Conservation (phyloP, 2,888 invertebrate species). For the Catocala sponsa region DNA sequence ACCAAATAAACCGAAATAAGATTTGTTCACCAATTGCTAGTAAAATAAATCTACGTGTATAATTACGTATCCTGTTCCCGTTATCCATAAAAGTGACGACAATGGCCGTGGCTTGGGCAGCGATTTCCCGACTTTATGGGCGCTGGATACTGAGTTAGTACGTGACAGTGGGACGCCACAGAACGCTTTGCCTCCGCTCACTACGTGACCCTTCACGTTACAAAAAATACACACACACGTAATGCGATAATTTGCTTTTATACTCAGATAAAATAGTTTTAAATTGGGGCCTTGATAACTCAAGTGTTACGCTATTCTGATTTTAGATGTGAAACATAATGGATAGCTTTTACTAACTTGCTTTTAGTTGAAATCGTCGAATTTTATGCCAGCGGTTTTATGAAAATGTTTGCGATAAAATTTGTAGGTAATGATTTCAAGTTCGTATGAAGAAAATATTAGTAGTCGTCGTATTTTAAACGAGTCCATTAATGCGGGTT, state of each 20-base stretch:
- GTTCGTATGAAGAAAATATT: background rate
- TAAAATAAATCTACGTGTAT: conserved; percentile 60
- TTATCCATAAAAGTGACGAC: conserved; percentile 64
- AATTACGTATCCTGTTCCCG: conserved; percentile 65
- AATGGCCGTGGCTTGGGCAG: conserved; percentile 57
- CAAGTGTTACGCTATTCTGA: conserved; percentile 10
- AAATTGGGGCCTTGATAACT: conserved; percentile 21
- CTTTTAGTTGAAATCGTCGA: conserved; percentile 26
- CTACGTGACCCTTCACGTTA: conserved; percentile 54
- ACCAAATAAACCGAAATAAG: conserved; percentile 52
- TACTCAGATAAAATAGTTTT: conserved; percentile 24
- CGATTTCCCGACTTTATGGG: conserved; percentile 65
- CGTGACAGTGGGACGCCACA: conserved; percentile 55
- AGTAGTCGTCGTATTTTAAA: background rate
- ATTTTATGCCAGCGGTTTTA: conserved; percentile 29
- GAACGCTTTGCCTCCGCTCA: conserved; percentile 25
- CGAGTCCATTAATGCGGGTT: background rate
- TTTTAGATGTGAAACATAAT: conserved; percentile 18
- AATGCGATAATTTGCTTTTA: conserved; percentile 28
- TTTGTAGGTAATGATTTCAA: conserved; percentile 19
- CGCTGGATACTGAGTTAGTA: conserved; percentile 50
- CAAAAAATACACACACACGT: conserved; percentile 40
- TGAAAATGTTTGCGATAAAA: conserved; percentile 32
- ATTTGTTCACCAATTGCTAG: conserved; percentile 52
- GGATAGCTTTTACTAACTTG: conserved; percentile 30